Evolutionary conservation across 2,113 vertebrate genomes (phyloP).

Genomic region (Lichenostomus cassidix): DNA sequence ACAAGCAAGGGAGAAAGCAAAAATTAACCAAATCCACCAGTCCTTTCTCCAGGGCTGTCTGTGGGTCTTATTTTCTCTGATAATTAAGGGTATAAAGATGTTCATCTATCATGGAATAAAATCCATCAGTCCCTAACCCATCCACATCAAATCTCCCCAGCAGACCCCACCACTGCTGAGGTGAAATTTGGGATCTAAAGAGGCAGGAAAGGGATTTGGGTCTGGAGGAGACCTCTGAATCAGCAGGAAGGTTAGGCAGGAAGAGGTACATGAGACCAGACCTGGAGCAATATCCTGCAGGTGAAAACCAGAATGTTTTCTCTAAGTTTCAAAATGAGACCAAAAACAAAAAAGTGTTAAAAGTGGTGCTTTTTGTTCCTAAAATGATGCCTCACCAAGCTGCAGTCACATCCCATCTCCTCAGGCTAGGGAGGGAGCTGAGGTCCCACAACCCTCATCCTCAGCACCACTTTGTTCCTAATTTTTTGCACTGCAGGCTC

Average conservation of each 20-base stretch:
- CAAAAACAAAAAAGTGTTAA: neutral
- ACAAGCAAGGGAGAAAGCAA: neutral
- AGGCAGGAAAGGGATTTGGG: neutral
- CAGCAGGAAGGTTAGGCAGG: too few species aligned
- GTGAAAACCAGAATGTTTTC: neutral
- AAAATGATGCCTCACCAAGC: fast-evolving
- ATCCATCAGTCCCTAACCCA: neutral
- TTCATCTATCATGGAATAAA: neutral
- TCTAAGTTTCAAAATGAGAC: neutral
- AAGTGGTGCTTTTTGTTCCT: neutral
- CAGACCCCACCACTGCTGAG: fast-evolving
- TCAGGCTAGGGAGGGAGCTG: neutral
- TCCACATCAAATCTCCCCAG: neutral
- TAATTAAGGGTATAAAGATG: neutral
- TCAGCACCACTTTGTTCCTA: neutral
- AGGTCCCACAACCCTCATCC: neutral
- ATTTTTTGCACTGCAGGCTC: neutral
- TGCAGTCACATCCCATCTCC: neutral
- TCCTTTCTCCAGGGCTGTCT: neutral
- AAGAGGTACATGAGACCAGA: neutral
- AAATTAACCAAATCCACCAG: neutral
- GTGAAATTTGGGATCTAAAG: neutral
- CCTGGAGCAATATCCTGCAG: neutral
- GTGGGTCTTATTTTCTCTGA: neutral
- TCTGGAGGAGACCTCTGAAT: too few species aligned